Percentiles rank a stretch among this genome's conserved stretches.
Evolutionary conservation across 2,888 invertebrate genomes (phyloP).

Genomic region (Nasonovia ribisnigri): DNA sequence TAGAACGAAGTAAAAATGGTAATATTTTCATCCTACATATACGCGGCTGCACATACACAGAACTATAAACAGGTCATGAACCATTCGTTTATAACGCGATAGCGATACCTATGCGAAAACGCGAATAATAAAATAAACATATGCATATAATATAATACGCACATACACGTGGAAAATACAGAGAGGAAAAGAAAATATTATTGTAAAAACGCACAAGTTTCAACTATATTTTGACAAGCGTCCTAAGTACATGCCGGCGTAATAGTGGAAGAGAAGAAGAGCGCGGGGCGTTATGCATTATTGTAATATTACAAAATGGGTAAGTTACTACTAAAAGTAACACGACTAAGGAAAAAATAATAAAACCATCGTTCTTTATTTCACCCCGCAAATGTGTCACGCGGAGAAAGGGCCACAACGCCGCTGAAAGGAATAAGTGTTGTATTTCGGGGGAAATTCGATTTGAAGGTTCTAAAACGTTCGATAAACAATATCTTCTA

Average conservation of each 20-base stretch:
- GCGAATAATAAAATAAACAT: neutral
- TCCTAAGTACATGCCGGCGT: neutral
- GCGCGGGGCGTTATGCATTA: neutral
- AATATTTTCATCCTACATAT: neutral
- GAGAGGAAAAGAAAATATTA: neutral
- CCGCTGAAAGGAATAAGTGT: neutral
- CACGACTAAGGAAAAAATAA: neutral
- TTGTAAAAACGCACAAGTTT: neutral
- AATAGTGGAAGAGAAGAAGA: neutral
- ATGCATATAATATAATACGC: neutral
- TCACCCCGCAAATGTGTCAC: neutral
- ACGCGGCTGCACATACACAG: neutral
- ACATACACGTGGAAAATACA: neutral
- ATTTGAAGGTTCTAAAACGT: neutral
- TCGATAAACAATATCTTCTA: neutral
- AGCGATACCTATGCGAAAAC: neutral
- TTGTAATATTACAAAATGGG: neutral
- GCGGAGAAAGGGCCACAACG: neutral
- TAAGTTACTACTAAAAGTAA: constrained; percentile 2
- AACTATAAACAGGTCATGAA: neutral
- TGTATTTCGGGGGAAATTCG: constrained; percentile 10
- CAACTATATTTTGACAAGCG: constrained; percentile 19
- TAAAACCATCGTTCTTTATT: neutral
- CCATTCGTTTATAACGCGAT: constrained; percentile 26
- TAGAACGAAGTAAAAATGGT: constrained; percentile 11